These are phyloP conservation scores for Sphinx pinastri DNA, from an alignment of 2,888 invertebrate species.

Conservation along the genomic window DNA sequence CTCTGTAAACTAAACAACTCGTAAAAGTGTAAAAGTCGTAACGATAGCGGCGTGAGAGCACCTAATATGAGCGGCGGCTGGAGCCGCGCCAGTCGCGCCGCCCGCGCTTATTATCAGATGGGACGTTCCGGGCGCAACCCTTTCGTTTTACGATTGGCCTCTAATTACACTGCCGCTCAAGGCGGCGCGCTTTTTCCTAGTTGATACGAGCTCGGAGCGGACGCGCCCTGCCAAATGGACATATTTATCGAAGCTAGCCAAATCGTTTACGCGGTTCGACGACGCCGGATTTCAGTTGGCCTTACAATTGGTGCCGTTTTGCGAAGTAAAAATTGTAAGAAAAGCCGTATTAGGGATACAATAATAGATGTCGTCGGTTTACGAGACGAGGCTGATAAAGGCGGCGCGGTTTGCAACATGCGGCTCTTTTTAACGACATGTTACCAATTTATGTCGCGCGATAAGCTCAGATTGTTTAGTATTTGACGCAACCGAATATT, in stretches of 20 bases:
- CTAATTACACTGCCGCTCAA: conserved; percentile 81
- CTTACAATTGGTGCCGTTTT: conserved; percentile 58
- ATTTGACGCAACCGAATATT: conserved; percentile 69
- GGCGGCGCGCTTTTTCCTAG: conserved; percentile 74
- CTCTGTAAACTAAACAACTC: conserved; percentile 81
- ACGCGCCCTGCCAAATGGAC: conserved; percentile 75
- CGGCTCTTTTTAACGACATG: conserved; percentile 81
- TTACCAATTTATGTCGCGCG: conserved; percentile 82
- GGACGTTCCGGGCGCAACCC: conserved; percentile 77
- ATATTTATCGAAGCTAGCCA: conserved; percentile 72
- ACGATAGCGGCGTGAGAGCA: conserved; percentile 75
- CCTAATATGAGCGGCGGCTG: conserved; percentile 81
- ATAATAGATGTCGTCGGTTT: conserved; percentile 78
- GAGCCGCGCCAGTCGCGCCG: conserved; percentile 81
- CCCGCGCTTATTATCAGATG: conserved; percentile 82
- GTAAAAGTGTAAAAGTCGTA: conserved; percentile 84
- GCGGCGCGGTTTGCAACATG: conserved; percentile 63
- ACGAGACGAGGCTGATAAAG: conserved; percentile 79
- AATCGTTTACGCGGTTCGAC: conserved; percentile 71
- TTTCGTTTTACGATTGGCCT: conserved; percentile 83
- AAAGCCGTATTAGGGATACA: conserved; percentile 70
- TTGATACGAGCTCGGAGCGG: conserved; percentile 62
- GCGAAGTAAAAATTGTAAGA: conserved; percentile 76
- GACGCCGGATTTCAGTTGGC: conserved; percentile 55
- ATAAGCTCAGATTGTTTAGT: conserved; percentile 82